phyloP scores from a whole-genome alignment of 2,888 invertebrate species.

The Folsomia candida region DNA sequence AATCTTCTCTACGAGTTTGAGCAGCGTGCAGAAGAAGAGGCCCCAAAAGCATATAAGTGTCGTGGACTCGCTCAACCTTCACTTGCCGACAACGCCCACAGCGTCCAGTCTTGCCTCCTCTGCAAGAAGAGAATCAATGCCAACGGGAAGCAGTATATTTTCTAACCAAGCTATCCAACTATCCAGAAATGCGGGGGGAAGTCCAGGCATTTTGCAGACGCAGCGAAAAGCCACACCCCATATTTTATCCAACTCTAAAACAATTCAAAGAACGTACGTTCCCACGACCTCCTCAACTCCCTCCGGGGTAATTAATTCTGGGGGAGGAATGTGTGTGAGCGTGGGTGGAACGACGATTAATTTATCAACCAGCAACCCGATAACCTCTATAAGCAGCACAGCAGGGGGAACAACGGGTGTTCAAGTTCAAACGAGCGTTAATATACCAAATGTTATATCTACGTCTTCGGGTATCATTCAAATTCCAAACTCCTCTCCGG shows the following conservation, averaged over 20 bases:
- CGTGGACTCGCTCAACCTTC: slow-evolving; percentile 39
- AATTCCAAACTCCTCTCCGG: slow-evolving; percentile 23
- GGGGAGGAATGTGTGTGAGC: not conserved
- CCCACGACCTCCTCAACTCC: slow-evolving; percentile 17
- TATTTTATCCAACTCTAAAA: slow-evolving; percentile 34
- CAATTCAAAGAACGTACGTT: slow-evolving; percentile 36
- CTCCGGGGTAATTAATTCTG: slow-evolving; percentile 8
- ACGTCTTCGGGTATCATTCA: slow-evolving; percentile 19
- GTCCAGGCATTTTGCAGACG: slow-evolving; percentile 44
- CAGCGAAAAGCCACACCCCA: slow-evolving; percentile 47
- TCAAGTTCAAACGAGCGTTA: too few species aligned
- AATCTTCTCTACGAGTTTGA: slow-evolving; percentile 47
- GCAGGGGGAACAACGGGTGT: slow-evolving; percentile 17
- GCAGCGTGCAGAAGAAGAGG: slow-evolving; percentile 38
- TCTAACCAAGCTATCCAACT: slow-evolving; percentile 31
- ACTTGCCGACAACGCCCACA: slow-evolving; percentile 39
- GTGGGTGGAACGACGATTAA: slow-evolving; percentile 19
- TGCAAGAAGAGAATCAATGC: slow-evolving; percentile 30
- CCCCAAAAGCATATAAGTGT: slow-evolving; percentile 32
- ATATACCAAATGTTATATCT: slow-evolving; percentile 2
- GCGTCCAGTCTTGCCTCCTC: slow-evolving; percentile 43
- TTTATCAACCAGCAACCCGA: not conserved
- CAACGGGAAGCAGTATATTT: slow-evolving; percentile 39
- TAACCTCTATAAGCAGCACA: too few species aligned
- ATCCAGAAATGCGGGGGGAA: slow-evolving; percentile 28